Base-by-base conservation (phyloP, 1,140 invertebrate genomes). In the Steinernema feltiae region DNA sequence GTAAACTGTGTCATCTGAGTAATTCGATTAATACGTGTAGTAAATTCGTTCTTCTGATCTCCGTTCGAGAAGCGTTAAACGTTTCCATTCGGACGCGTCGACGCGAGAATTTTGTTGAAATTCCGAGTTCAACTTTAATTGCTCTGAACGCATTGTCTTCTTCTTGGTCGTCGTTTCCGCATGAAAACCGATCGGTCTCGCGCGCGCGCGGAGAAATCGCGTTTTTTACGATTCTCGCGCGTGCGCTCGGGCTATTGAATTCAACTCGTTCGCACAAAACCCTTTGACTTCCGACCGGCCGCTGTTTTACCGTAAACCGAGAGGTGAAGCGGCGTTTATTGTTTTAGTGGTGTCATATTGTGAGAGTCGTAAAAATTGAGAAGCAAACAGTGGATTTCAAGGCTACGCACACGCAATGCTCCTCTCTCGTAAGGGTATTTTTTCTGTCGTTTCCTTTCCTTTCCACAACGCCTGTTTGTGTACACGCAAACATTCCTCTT, bases 301-400 rank as follows among this genome's bases (percentile, higher is more conserved):
- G 41, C 41, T 12, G 15, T 63, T 63, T 3, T 3, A 63, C 7
- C n/a, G n/a, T n/a, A n/a, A n/a, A n/a, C n/a, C n/a, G n/a, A n/a
- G n/a, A n/a, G n/a, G n/a, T n/a, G n/a, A n/a, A n/a, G n/a, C n/a
- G 3, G 53, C 53, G 53, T 63, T 63, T 63, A 63, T 63, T 63
- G 53, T 63, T 63, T 63, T 63, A 27, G 53, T 3, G 3, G 3
- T 17, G 12, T 27, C 24, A 3, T 3, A 63, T 7, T 63, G n/a
- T 27, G 53, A 15, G 3, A 63, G 24, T 63, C 53, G 53, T 63
- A 63, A 63, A 63, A 15, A 12, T 12, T n/a, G n/a, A n/a, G n/a
- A 63, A 3, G 53, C 53, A 63, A 63, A 63, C 53, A 63, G n/a
- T n/a, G n/a, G n/a, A 63, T 27, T 63, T 27, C 53, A 63, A 63